Evolutionary conservation across 64 coral and sea anemone genomes (phyloP).

Genomic region (Montipora foliosa): DNA sequence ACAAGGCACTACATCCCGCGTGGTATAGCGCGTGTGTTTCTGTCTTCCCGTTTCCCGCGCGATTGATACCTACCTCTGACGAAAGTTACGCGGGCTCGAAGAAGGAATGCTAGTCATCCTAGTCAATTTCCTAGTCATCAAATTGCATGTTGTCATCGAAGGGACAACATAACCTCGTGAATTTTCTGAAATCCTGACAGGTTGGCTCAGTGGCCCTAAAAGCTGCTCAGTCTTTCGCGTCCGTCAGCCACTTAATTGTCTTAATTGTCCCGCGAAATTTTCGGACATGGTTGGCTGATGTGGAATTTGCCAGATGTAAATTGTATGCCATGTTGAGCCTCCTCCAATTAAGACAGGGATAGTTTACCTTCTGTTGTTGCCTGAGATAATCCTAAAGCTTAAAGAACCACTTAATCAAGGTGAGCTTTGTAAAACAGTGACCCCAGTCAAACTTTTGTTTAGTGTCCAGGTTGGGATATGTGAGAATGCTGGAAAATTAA

Average conservation of each 20-base stretch:
- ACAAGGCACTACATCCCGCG: too few species aligned
- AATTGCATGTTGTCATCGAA: too few species aligned
- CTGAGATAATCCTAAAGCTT: neutral
- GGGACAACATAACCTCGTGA: neutral
- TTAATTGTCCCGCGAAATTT: neutral
- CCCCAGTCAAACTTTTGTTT: too few species aligned
- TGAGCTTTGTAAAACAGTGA: neutral
- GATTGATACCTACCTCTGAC: too few species aligned
- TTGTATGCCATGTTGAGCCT: neutral
- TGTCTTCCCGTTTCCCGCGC: too few species aligned
- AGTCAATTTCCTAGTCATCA: too few species aligned
- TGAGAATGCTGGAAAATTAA: neutral
- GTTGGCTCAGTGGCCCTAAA: neutral
- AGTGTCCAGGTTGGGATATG: neutral
- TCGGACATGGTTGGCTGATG: neutral
- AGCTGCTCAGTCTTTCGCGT: neutral
- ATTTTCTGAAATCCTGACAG: neutral
- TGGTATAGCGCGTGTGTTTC: too few species aligned
- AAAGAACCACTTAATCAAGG: neutral
- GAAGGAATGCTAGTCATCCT: too few species aligned
- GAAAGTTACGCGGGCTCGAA: too few species aligned
- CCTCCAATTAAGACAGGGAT: neutral
- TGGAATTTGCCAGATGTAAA: slow-evolving; percentile 31
- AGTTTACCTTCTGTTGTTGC: neutral
- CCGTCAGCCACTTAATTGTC: neutral